phyloP scores from a whole-genome alignment of 2,797 vertebrate genomes.

The Craterocephalus amniculus region DNA sequence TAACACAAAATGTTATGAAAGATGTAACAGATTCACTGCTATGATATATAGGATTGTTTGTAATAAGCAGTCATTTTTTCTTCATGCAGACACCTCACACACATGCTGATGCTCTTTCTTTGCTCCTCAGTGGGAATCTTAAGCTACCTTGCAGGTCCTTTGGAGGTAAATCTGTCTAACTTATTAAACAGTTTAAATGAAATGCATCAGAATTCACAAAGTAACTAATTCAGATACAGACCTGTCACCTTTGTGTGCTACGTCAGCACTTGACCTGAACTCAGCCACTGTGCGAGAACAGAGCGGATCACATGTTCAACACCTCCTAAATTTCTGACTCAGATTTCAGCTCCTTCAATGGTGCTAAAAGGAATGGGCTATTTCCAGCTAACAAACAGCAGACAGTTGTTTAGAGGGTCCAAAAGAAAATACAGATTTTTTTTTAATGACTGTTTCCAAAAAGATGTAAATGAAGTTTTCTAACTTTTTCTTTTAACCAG shows the following conservation, averaged over 20 bases:
- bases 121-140: neutral
- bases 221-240: neutral
- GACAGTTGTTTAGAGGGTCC: slow-evolving; percentile 15
- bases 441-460: too few relatives aligned
- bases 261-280: slow-evolving; percentile 4
- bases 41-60: neutral
- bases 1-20: neutral
- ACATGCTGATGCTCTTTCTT: neutral
- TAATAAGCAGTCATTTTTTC: neutral
- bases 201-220: neutral
- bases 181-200: neutral
- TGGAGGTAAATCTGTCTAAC: neutral
- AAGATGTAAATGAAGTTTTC: neutral
- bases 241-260: slow-evolving; percentile 19
- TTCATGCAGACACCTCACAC: too few relatives aligned
- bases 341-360: slow-evolving; percentile 65
- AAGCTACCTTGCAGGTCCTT: neutral
- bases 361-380: slow-evolving; percentile 41
- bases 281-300: slow-evolving; percentile 24
- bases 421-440: too few relatives aligned
- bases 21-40: too few relatives aligned
- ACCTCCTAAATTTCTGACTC: slow-evolving; percentile 49
- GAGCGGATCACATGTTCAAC: slow-evolving; percentile 35
- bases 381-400: slow-evolving; percentile 35
- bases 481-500: neutral